phyloP scores from a whole-genome alignment of 2,888 invertebrate species.

The Drosophila recens region DNA sequence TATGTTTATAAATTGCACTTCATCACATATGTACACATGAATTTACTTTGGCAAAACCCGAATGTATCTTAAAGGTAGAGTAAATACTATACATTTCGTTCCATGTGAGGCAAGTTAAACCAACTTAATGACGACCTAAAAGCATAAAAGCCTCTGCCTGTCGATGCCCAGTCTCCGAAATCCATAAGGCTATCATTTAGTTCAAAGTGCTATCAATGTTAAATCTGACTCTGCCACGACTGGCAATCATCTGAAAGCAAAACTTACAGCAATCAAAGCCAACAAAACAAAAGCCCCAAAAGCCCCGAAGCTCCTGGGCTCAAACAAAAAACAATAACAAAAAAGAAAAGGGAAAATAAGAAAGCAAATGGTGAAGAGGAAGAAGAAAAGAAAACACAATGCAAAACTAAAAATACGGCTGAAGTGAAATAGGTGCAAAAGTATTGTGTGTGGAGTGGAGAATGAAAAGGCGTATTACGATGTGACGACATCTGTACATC shows the following conservation, averaged over 20 bases:
- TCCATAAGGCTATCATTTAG: slow-evolving; percentile 63
- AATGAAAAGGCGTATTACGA: slow-evolving; percentile 23
- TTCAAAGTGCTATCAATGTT: slow-evolving; percentile 69
- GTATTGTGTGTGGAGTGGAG: slow-evolving; percentile 30
- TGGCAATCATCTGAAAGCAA: slow-evolving; percentile 68
- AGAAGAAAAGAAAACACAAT: slow-evolving; percentile 42
- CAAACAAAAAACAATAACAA: slow-evolving; percentile 25
- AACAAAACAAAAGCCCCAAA: slow-evolving; percentile 58
- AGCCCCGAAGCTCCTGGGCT: slow-evolving; percentile 45
- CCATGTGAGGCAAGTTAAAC: slow-evolving; percentile 4
- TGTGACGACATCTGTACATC: slow-evolving; percentile 21
- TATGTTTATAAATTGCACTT: neutral
- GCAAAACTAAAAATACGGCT: slow-evolving; percentile 60
- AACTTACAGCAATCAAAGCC: slow-evolving; percentile 75
- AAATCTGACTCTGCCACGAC: slow-evolving; percentile 43
- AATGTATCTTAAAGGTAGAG: neutral
- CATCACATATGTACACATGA: neutral
- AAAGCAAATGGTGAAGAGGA: slow-evolving; percentile 5
- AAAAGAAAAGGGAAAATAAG: slow-evolving; percentile 16
- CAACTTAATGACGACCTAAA: slow-evolving; percentile 24
- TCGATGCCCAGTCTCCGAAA: slow-evolving; percentile 16
- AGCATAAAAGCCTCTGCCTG: slow-evolving; percentile 17
- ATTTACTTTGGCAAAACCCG: neutral
- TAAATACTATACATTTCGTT: neutral
- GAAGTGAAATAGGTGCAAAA: slow-evolving; percentile 49